Evolutionary conservation across 2,113 vertebrate species (phyloP).

Genomic region (Lamprologus callipterus): DNA sequence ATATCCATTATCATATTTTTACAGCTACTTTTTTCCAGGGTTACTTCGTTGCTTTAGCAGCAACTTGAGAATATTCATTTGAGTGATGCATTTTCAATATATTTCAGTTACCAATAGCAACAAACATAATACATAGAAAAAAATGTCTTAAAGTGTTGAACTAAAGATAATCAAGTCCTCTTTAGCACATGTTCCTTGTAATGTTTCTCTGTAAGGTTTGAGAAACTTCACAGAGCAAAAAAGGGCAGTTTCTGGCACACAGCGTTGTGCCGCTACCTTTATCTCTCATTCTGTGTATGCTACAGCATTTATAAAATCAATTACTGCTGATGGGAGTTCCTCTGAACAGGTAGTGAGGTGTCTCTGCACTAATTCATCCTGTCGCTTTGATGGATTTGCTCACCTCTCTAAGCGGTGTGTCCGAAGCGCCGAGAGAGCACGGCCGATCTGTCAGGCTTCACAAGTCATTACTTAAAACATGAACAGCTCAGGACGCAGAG

Average conservation of each 20-base stretch:
- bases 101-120: background rate
- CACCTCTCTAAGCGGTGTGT: background rate
- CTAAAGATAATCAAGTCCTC: background rate
- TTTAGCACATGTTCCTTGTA: background rate
- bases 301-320: constrained; percentile 52
- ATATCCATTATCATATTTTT: background rate
- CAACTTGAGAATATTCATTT: background rate
- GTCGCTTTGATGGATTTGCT: constrained; percentile 65
- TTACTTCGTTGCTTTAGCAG: background rate
- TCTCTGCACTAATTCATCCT: constrained; percentile 45
- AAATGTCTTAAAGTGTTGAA: background rate
- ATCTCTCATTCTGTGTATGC: constrained; percentile 17
- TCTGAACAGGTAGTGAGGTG: constrained; percentile 55
- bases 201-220: background rate
- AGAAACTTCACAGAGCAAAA: background rate
- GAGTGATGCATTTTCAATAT: background rate
- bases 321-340: constrained; percentile 56
- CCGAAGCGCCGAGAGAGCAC: background rate
- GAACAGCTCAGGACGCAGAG: constrained; percentile 5
- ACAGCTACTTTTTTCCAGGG: background rate
- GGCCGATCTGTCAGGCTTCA: constrained; percentile 55
- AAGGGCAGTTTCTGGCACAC: background rate
- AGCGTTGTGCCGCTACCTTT: background rate
- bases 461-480: constrained; percentile 59
- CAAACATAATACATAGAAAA: background rate